Evolutionary conservation across 1,140 invertebrate genomes (phyloP), one percentile per base, ranked within the genome.

Genomic region (Drosophila sucinea): DNA sequence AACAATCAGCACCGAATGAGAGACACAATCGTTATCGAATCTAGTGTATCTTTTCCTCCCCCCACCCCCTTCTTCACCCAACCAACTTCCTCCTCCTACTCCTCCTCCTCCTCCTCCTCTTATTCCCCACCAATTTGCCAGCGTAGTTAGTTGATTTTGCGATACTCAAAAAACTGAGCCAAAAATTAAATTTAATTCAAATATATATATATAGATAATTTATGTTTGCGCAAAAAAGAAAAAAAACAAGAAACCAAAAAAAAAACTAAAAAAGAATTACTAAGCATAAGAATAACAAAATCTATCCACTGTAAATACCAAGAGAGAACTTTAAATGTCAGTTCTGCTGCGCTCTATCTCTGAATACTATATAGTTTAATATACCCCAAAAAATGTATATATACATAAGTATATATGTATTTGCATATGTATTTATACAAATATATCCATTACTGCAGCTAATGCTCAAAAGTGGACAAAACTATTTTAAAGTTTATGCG

Each of bases 151-250:
- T 73, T 76, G 60, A 76, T 76, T 76, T 77, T 79, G 74, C 73
- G 74, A 73, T 87, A 86, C 83, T 86, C 83, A 86, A 71, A 17
- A 51, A 86, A 80, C 83, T 79, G 84, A 86, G 83, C 83, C 83
- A 86, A 86, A 86, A 87, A 87, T 70, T 80, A 89, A 74, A 65
- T 77, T 73, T 60, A 81, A 70, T 68, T 70, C 81, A 64, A 56
- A 29, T 58, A 60, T 1, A 38, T 11, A 29, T 44, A 68, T 55
- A 38, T 74, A 73, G 55, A 38, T 66, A 74, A 77, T 62, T 69
- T 60, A 76, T 69, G 73, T 76, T 76, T 32, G 66, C 64, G 73
- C 61, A 54, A 73, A 71, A 66, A 27, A 27, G 8, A 51, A 51
- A 47, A 23, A 44, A 7, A 47, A 47, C 7, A 47, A 3, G 23